Evolutionary conservation across 2,113 vertebrate genomes (phyloP).

Genomic region (Natator depressus): DNA sequence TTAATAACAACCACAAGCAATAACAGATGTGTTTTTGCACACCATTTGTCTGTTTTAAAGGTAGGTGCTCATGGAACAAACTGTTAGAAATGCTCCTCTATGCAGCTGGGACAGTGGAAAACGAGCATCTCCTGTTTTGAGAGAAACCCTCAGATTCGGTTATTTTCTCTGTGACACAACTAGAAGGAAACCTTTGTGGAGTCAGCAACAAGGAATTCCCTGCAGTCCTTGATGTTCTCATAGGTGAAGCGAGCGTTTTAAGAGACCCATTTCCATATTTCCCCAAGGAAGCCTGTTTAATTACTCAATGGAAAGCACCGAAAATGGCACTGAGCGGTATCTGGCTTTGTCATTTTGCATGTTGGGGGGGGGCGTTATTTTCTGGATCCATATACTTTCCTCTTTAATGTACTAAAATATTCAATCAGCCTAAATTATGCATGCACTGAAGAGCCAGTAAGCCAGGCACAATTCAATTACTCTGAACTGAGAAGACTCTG

Average conservation of each 20-base stretch:
- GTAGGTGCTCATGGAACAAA: background rate
- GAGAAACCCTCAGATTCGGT: background rate
- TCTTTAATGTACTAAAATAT: conserved; percentile 58
- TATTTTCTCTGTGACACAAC: background rate
- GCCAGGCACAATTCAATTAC: conserved; percentile 26
- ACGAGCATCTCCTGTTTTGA: background rate
- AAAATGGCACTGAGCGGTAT: conserved; percentile 14
- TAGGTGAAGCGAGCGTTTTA: background rate
- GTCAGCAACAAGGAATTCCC: background rate
- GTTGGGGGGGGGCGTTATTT: background rate
- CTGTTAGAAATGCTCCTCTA: background rate
- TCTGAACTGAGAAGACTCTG: background rate
- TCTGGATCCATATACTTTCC: conserved; percentile 8
- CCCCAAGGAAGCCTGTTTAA: conserved; percentile 19
- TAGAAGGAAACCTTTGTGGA: background rate
- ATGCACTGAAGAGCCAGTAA: conserved; percentile 35
- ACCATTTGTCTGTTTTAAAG: background rate
- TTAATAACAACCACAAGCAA: background rate
- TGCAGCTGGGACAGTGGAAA: background rate
- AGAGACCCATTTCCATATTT: conserved; percentile 7
- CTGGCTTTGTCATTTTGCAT: conserved; percentile 35
- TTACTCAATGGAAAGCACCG: conserved; percentile 12
- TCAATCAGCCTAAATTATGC: conserved; percentile 66
- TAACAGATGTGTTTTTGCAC: background rate
- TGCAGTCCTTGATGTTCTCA: background rate